phyloP scores from a whole-genome alignment of 2,113 vertebrate species.

The Orthonyx spaldingii region DNA sequence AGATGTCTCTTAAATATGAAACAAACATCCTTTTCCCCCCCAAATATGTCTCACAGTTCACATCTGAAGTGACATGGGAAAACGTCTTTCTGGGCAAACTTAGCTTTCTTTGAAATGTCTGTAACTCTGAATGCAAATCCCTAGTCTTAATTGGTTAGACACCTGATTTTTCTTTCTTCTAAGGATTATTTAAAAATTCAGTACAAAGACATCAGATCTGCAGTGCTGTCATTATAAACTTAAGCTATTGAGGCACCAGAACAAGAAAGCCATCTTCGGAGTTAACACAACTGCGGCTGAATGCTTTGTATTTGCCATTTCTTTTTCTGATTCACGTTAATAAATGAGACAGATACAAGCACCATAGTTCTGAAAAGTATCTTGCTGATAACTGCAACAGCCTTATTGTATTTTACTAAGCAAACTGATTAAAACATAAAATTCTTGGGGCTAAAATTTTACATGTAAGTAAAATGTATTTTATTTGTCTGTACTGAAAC shows the following conservation, averaged over 20 bases:
- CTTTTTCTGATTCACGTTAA: conserved; percentile 67
- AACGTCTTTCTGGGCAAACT: conserved; percentile 6
- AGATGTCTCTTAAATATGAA: neutral
- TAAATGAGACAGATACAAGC: conserved; percentile 75
- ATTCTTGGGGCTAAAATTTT: conserved; percentile 27
- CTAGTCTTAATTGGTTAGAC: conserved; percentile 25
- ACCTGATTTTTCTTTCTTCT: conserved; percentile 39
- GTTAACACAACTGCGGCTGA: conserved; percentile 44
- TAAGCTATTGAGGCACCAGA: conserved; percentile 49
- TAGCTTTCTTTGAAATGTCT: conserved; percentile 26
- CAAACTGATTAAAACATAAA: conserved; percentile 74
- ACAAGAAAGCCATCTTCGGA: conserved; percentile 48
- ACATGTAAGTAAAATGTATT: too few relatives aligned
- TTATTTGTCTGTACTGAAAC: neutral
- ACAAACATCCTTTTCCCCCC: neutral
- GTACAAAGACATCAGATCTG: conserved; percentile 27
- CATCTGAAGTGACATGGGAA: conserved; percentile 1
- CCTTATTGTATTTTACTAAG: conserved; percentile 81
- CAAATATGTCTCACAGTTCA: neutral
- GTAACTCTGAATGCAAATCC: neutral
- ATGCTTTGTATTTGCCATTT: conserved; percentile 58
- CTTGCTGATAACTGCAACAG: conserved; percentile 72
- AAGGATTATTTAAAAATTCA: conserved; percentile 39
- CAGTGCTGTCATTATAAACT: conserved; percentile 43
- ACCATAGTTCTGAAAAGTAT: conserved; percentile 78